phyloP scores from a whole-genome alignment of 2,113 vertebrate species.

The Phrynosoma platyrhinos region DNA sequence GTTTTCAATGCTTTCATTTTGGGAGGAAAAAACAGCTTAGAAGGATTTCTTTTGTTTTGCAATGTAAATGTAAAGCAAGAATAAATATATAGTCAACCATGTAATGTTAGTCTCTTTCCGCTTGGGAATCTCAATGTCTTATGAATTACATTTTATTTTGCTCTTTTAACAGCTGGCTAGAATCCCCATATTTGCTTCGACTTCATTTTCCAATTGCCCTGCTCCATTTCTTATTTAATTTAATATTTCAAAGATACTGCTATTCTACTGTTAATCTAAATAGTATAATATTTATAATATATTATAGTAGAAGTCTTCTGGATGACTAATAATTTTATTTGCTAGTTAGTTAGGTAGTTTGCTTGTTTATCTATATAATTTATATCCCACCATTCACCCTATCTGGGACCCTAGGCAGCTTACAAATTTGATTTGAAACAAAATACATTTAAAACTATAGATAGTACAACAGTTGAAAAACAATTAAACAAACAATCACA shows the following conservation, averaged over 20 bases:
- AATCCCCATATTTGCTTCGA: slow-evolving; percentile 30
- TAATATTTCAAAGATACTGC: slow-evolving; percentile 18
- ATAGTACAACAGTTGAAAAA: too few relatives aligned
- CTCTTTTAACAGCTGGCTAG: slow-evolving; percentile 6
- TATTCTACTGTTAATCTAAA: not conserved
- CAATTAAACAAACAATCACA: too few relatives aligned
- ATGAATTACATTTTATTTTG: slow-evolving; percentile 16
- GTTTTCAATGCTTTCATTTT: slow-evolving; percentile 9
- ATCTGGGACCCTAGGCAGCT: too few relatives aligned
- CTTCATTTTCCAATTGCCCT: not conserved
- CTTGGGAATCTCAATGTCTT: slow-evolving; percentile 30
- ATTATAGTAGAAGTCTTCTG: not conserved
- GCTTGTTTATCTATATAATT: too few relatives aligned
- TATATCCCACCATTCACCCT: too few relatives aligned
- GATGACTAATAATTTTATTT: too few relatives aligned
- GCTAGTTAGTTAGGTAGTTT: too few relatives aligned
- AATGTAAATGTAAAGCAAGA: slow-evolving; percentile 47
- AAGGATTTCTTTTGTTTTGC: not conserved
- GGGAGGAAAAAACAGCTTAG: slow-evolving; percentile 13
- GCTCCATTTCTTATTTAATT: not conserved
- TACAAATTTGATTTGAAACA: too few relatives aligned
- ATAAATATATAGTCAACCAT: not conserved
- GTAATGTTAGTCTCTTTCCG: slow-evolving; percentile 34
- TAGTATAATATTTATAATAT: not conserved
- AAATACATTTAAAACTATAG: too few relatives aligned